Evolutionary conservation across 2,113 vertebrate species (phyloP).

Genomic region (Hemichromis elongatus): DNA sequence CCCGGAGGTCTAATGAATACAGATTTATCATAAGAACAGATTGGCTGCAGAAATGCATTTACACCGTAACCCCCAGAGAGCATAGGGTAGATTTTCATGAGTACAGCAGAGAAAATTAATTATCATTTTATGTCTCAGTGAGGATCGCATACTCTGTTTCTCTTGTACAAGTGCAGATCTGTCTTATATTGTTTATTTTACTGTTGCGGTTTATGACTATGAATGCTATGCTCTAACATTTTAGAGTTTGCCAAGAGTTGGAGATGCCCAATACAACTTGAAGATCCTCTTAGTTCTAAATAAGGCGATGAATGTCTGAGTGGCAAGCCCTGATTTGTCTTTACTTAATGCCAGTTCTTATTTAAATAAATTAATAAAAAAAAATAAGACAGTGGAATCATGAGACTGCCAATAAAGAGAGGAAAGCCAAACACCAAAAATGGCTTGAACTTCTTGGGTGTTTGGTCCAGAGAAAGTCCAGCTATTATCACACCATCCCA

Average conservation of each 20-base stretch:
- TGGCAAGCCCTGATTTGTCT: conserved; percentile 38
- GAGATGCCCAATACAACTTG: neutral
- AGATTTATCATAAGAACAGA: neutral
- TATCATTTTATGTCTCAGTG: neutral
- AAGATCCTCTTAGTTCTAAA: conserved; percentile 33
- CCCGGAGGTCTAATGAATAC: conserved; percentile 1
- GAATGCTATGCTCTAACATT: conserved; percentile 9
- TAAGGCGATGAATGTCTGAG: conserved; percentile 8
- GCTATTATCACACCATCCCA: conserved; percentile 4
- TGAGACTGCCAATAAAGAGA: neutral
- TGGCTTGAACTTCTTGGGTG: neutral
- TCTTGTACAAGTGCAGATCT: conserved; percentile 8
- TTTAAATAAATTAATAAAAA: neutral
- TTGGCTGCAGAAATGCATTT: neutral
- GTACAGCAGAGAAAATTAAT: neutral
- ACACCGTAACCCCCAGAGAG: neutral
- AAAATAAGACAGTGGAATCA: neutral
- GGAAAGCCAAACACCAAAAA: neutral
- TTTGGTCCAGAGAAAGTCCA: neutral
- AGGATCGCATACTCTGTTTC: neutral
- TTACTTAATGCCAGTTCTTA: neutral
- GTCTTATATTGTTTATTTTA: conserved; percentile 39
- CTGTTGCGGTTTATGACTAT: conserved; percentile 19
- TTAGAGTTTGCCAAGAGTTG: neutral
- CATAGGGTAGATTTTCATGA: neutral